A percentile compares a stretch with the other conserved stretches of the same genome.
These are phyloP conservation scores for Hemistola chrysoprasaria DNA, from an alignment of 2,888 invertebrate species.

Conservation along the genomic window DNA sequence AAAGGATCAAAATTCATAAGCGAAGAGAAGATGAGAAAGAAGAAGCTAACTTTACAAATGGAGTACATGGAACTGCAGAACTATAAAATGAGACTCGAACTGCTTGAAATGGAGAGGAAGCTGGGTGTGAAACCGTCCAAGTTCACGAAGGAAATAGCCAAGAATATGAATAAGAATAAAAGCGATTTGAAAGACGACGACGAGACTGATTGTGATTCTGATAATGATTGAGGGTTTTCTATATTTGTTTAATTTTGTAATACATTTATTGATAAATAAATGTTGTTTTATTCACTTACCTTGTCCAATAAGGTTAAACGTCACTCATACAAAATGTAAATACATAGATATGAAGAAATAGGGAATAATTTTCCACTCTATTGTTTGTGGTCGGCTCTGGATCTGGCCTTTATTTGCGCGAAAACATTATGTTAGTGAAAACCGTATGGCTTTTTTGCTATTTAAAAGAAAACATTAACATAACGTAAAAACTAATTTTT, in stretches of 20 bases:
- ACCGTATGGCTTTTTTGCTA: too few relatives aligned
- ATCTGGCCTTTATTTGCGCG: too few relatives aligned
- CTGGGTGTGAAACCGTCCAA: conserved; percentile 19
- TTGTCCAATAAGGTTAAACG: too few relatives aligned
- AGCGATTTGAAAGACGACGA: neutral
- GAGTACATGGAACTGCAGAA: conserved; percentile 24
- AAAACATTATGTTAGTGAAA: too few relatives aligned
- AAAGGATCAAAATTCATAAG: conserved; percentile 2
- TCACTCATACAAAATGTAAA: too few relatives aligned
- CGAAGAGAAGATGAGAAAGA: conserved; percentile 17
- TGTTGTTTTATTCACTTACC: neutral
- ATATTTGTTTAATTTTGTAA: too few relatives aligned
- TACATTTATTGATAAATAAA: neutral
- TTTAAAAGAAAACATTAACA: too few relatives aligned
- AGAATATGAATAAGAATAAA: conserved; percentile 6
- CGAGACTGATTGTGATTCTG: conserved; percentile 5
- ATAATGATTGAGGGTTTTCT: conserved; percentile 1
- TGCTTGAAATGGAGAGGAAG: conserved; percentile 21
- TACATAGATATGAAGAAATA: too few relatives aligned
- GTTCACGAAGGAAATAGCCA: conserved; percentile 17
- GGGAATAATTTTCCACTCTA: too few relatives aligned
- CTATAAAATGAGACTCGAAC: conserved; percentile 24
- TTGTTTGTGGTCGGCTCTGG: too few relatives aligned
- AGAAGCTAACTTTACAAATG: conserved; percentile 16
- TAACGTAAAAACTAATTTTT: too few relatives aligned